A percentile compares a stretch with the other conserved stretches of the same genome.
These are phyloP conservation scores for Isaurus tuberculatus DNA, from an alignment of 92 coral and sea anemone genomes.

Conservation along the genomic window DNA sequence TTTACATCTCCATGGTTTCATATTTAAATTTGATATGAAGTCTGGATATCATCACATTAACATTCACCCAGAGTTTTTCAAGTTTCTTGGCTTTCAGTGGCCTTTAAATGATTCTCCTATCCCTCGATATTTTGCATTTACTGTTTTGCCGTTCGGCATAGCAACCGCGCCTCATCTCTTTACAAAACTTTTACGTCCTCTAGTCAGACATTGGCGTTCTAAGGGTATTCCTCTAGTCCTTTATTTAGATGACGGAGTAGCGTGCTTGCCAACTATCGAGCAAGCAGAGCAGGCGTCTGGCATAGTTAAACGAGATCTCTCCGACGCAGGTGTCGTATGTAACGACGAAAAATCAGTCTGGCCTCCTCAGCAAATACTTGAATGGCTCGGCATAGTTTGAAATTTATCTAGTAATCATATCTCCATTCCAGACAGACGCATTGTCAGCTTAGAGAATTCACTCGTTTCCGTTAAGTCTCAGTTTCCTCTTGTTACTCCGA, in stretches of 20 bases:
- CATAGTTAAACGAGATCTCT: slow-evolving; percentile 2
- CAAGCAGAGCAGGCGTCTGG: not conserved
- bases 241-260: not conserved
- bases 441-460: slow-evolving; percentile 6
- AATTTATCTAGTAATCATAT: slow-evolving; percentile 23
- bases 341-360: slow-evolving; percentile 34
- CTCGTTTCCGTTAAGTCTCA: not conserved
- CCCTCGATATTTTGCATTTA: not conserved
- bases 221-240: not conserved
- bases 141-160: slow-evolving; percentile 14
- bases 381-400: slow-evolving; percentile 50
- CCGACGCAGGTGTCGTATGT: not conserved
- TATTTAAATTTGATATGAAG: not conserved
- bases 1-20: not conserved
- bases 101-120: not conserved
- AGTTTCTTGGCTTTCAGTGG: not conserved
- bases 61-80: not conserved
- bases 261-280: not conserved
- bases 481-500: slow-evolving; percentile 23
- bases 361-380: slow-evolving; percentile 34
- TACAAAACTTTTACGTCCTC: not conserved
- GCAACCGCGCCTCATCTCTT: not conserved
- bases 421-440: slow-evolving; percentile 14
- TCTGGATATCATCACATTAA: too few relatives aligned
- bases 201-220: not conserved